phyloP scores from a whole-genome alignment of 2,113 vertebrate species.

The Caloenas nicobarica region DNA sequence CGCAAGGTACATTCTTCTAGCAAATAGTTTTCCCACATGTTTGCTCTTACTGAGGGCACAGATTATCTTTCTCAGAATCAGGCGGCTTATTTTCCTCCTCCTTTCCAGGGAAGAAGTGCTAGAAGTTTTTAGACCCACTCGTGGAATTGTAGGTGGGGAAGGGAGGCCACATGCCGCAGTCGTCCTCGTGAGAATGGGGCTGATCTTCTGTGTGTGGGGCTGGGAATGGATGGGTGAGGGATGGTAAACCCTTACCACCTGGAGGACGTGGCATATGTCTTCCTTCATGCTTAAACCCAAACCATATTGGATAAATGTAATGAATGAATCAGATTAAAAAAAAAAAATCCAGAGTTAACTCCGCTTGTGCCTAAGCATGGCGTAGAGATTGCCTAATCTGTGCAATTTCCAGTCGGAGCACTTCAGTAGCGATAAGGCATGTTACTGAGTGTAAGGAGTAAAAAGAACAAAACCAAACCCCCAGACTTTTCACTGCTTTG shows the following conservation, averaged over 20 bases:
- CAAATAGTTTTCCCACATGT: not conserved
- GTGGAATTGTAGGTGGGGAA: not conserved
- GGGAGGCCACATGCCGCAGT: not conserved
- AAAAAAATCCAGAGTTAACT: not conserved
- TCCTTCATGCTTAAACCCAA: not conserved
- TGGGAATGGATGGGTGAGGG: not conserved
- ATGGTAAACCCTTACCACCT: not conserved
- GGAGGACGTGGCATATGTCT: rapidly evolving
- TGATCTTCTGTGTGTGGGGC: rapidly evolving
- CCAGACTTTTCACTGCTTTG: not conserved
- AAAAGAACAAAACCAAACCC: not conserved
- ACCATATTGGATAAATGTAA: not conserved
- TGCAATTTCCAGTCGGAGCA: not conserved
- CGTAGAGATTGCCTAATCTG: not conserved
- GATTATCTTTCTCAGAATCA: not conserved
- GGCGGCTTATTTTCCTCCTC: not conserved
- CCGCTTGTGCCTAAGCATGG: not conserved
- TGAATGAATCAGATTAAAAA: not conserved
- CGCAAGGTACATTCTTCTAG: not conserved
- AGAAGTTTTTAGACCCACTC: not conserved
- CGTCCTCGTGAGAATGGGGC: rapidly evolving
- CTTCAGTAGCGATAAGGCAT: not conserved
- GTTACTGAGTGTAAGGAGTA: not conserved
- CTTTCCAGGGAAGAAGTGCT: not conserved
- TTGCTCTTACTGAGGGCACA: not conserved